Evolutionary conservation across 2,797 vertebrate genomes (phyloP).

Genomic region (Mormyrops boulengeri): DNA sequence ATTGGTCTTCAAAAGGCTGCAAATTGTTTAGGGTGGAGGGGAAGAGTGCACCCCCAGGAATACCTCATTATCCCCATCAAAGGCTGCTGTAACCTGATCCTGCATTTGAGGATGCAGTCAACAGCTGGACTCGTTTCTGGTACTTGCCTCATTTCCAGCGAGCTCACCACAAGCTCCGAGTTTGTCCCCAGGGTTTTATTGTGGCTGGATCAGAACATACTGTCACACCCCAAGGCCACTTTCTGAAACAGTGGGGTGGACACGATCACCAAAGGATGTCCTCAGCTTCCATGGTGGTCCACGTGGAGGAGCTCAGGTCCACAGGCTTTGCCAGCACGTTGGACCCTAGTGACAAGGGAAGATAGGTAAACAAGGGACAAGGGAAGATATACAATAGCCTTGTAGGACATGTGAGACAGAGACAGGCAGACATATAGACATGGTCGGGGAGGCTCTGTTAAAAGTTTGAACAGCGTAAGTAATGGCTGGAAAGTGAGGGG

Average conservation of each 20-base stretch:
- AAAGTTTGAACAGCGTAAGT: background rate
- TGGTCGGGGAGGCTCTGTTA: background rate
- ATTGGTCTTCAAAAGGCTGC: constrained; percentile 38
- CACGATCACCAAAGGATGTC: background rate
- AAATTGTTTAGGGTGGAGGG: constrained; percentile 43
- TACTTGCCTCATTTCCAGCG: background rate
- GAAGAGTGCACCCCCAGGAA: constrained; percentile 38
- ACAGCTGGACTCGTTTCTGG: background rate
- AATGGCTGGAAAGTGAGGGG: background rate
- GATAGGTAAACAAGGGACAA: background rate
- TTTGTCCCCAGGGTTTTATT: background rate
- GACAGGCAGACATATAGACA: background rate
- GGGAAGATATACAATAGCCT: background rate
- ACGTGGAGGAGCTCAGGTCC: background rate
- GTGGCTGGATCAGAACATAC: background rate
- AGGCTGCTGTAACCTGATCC: constrained; percentile 33
- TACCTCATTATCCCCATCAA: constrained; percentile 43
- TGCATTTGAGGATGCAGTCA: constrained; percentile 26
- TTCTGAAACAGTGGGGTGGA: background rate
- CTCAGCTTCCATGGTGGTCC: background rate
- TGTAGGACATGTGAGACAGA: background rate
- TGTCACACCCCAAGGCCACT: background rate
- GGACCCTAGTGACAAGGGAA: background rate
- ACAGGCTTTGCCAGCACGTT: background rate
- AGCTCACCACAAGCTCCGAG: background rate